phyloP scores from a whole-genome alignment of 2,888 invertebrate species.

The Tachina fera region DNA sequence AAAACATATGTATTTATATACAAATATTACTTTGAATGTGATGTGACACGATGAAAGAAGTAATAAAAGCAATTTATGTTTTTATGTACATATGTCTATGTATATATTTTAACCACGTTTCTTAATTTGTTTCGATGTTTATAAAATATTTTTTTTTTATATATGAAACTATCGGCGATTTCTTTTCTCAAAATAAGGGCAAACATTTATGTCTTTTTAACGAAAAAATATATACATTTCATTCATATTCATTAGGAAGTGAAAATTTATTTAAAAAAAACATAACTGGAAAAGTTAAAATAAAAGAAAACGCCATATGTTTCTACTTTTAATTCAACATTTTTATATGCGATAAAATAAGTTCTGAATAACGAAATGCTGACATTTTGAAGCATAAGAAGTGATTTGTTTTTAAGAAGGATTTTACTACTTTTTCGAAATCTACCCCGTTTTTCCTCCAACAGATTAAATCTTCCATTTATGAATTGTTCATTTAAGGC shows the following conservation, averaged over 20 bases:
- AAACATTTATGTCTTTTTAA: neutral
- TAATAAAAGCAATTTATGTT: slow-evolving; percentile 6
- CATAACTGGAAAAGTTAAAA: too few species aligned
- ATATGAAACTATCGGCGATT: slow-evolving; percentile 15
- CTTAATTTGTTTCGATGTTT: slow-evolving; percentile 32
- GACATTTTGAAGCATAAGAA: slow-evolving; percentile 27
- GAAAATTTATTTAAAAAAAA: too few species aligned
- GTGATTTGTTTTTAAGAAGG: too few species aligned
- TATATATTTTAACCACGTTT: neutral
- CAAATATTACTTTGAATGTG: slow-evolving; percentile 39
- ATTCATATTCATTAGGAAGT: too few species aligned
- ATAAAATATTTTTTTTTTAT: slow-evolving; percentile 23
- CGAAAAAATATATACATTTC: neutral
- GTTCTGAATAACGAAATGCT: slow-evolving; percentile 26
- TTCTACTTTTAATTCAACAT: neutral
- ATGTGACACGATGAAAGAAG: slow-evolving; percentile 63
- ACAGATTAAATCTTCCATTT: too few species aligned
- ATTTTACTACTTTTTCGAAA: too few species aligned
- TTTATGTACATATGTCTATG: neutral
- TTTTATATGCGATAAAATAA: slow-evolving; percentile 6
- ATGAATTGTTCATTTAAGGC: too few species aligned
- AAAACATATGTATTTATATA: neutral
- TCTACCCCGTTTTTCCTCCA: too few species aligned
- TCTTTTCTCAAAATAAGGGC: neutral
- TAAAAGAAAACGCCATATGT: neutral